Evolutionary conservation across 2,888 invertebrate species (phyloP).

Genomic region (Entomobrya proxima): DNA sequence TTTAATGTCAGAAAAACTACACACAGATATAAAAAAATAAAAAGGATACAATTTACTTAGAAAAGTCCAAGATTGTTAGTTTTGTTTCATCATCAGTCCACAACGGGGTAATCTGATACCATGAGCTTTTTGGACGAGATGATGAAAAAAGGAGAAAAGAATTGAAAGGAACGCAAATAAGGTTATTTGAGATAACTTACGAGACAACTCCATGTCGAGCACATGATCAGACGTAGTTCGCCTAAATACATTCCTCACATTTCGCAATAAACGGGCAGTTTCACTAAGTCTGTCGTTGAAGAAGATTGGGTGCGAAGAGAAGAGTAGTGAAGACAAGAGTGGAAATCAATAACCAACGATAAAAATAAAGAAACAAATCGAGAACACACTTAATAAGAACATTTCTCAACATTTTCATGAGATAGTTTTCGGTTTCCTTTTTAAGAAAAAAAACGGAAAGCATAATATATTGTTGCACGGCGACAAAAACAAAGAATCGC

Average conservation of each 20-base stretch:
- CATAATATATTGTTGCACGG: too few species aligned
- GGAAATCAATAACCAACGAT: conserved; percentile 63
- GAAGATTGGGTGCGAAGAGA: conserved; percentile 27
- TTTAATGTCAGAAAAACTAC: too few species aligned
- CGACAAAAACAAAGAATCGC: too few species aligned
- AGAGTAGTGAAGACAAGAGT: conserved; percentile 31
- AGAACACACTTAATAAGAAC: conserved; percentile 32
- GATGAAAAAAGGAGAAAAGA: background rate
- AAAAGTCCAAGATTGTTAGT: too few species aligned
- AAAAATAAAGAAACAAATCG: conserved; percentile 61
- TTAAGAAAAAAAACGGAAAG: background rate
- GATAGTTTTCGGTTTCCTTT: background rate
- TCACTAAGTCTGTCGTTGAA: conserved; percentile 92
- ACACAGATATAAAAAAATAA: too few species aligned
- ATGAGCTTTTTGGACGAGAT: too few species aligned
- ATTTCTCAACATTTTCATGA: background rate
- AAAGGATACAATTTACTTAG: too few species aligned
- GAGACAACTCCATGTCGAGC: conserved; percentile 93
- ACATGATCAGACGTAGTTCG: conserved; percentile 86
- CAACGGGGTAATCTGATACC: too few species aligned
- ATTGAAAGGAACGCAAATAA: conserved; percentile 40
- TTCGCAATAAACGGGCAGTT: conserved; percentile 96
- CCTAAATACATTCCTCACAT: conserved; percentile 95
- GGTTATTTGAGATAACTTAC: conserved; percentile 81
- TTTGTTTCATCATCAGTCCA: too few species aligned